Evolutionary conservation across 1,140 invertebrate genomes (phyloP), one percentile per base, ranked within the genome.

Genomic region (Drosophila saltans): DNA sequence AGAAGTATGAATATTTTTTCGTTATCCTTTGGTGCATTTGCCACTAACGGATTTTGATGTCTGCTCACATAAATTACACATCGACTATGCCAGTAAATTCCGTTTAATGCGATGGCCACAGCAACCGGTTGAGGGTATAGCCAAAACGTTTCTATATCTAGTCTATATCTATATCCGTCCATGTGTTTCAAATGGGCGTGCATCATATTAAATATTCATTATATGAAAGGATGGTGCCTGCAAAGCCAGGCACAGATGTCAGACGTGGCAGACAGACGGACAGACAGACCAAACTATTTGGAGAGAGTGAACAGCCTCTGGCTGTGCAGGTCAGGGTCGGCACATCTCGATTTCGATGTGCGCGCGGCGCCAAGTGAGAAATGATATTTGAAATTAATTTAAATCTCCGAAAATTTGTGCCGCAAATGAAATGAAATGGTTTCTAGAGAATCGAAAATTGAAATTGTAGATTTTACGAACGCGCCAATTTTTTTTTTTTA

Each of bases 321-420:
- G 45, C 45, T 26, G 11, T 16, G 2, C 66, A 62, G 78, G 69
- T 84, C 84, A 89, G 74, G 71, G 66, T 74, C 61, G 45, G 2
- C 16, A 48, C 16, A 48, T 1, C 21, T 48, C 45, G 21, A 21
- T 66, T 66, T 66, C 28, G 59, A 1, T 36, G 33, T 36, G 33
- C 33, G 36, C 26, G 57, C 66, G 40, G 57, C 66, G 40, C 57
- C 69, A 57, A 80, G 78, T 90, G 85, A 76, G 78, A 84, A 90
- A 81, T 75, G 81, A 84, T 80, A 79, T 90, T 85, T 65, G 81
- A 90, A 90, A 84, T 90, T 89, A 90, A 90, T 89, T 89, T 89
- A 80, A 89, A 89, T 90, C 85, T 78, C 63, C 66, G 56, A 68
- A 85, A 89, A 81, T 85, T 75, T 76, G 72, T 79, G 78, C 66